These are phyloP conservation scores for Arnoldichthys spilopterus DNA, from an alignment of 2,797 vertebrate species.

Conservation along the genomic window DNA sequence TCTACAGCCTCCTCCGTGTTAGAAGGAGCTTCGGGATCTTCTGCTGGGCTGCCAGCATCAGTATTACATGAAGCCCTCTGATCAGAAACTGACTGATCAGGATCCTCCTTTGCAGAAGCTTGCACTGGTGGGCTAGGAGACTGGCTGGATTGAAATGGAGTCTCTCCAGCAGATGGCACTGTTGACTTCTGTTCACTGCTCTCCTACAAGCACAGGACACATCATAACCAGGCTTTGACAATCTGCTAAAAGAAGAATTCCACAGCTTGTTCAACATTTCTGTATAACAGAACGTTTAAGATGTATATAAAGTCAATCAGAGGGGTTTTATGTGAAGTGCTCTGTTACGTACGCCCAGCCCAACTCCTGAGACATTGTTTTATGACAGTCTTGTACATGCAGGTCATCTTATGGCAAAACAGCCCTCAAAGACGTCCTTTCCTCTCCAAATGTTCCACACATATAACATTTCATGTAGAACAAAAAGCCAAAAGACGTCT, in stretches of 20 bases:
- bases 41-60: conserved; percentile 17
- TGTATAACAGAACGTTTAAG: background rate
- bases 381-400: no score
- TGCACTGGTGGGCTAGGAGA: conserved; percentile 8
- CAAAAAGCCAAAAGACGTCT: no score
- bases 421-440: no score
- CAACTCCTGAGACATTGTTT: no score
- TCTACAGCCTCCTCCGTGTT: background rate
- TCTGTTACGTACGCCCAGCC: no score
- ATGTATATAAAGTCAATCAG: background rate
- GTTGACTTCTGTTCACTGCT: conserved; percentile 38
- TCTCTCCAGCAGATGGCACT: conserved; percentile 42
- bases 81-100: background rate
- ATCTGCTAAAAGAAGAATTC: background rate
- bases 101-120: conserved; percentile 8
- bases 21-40: conserved; percentile 1
- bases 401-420: no score
- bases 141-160: background rate
- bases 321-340: background rate
- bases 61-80: conserved; percentile 11
- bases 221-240: background rate
- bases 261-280: background rate
- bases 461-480: no score
- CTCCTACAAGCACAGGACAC: conserved; percentile 42
- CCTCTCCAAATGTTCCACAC: no score